Percentiles rank a stretch among this genome's conserved stretches.
phyloP scores from a whole-genome alignment of 2,797 vertebrate species.

The Sylvilagus floridanus region DNA sequence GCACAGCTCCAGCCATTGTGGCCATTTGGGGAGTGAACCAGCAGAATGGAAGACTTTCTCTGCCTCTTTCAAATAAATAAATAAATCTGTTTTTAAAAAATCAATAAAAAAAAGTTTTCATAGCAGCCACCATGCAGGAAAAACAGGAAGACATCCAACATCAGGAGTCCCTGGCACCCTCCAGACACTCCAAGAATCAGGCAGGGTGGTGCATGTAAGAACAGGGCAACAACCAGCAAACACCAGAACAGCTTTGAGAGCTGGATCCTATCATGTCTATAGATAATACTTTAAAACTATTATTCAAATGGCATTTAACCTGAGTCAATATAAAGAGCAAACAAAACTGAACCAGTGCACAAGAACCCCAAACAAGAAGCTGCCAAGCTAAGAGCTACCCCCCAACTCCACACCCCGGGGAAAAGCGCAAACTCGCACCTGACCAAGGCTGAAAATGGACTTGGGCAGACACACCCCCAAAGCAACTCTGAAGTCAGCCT shows the following conservation, averaged over 20 bases:
- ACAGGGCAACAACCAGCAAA: not conserved
- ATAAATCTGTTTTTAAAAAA: too few relatives aligned
- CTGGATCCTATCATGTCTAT: not conserved
- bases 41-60: too few relatives aligned
- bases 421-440: not conserved
- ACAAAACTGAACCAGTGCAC: not conserved
- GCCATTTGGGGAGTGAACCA: too few relatives aligned
- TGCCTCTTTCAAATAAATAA: too few relatives aligned
- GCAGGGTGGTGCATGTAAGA: not conserved
- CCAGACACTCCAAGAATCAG: not conserved
- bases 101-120: not conserved
- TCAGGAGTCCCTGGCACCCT: not conserved
- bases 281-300: not conserved
- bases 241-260: not conserved
- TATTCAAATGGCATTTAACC: not conserved
- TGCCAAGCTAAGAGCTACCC: not conserved
- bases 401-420: not conserved
- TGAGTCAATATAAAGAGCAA: not conserved
- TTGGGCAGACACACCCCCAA: not conserved
- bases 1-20: too few relatives aligned
- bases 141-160: constrained; percentile 2
- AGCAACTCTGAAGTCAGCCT: not conserved
- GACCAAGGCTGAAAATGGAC: not conserved
- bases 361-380: not conserved
- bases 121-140: not conserved